Conservation (phyloP, 2,797 vertebrate species). For the Graptemys geographica region DNA sequence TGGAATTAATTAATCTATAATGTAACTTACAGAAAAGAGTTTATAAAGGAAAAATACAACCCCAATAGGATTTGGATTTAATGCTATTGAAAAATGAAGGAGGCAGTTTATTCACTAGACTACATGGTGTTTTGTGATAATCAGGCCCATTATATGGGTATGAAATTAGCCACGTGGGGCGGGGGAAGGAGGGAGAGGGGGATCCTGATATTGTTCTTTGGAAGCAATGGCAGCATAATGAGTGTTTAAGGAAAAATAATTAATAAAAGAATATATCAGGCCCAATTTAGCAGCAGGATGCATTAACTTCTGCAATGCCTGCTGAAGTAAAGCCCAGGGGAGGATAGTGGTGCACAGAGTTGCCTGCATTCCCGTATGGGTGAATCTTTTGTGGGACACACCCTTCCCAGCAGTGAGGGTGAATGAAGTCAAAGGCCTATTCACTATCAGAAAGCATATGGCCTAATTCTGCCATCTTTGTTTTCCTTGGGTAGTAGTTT, state of each 20-base stretch:
- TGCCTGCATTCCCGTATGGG: neutral
- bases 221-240: constrained; percentile 19
- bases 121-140: constrained; percentile 14
- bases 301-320: neutral
- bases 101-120: constrained; percentile 4
- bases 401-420: neutral
- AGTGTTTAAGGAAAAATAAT: constrained; percentile 21
- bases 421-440: neutral
- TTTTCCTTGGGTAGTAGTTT: neutral
- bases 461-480: neutral
- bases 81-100: constrained; percentile 5
- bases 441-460: rapidly evolving
- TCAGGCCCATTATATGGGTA: constrained; percentile 22
- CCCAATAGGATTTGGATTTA: constrained; percentile 8
- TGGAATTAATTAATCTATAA: neutral
- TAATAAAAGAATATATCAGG: neutral
- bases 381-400: neutral
- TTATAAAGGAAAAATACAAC: constrained; percentile 23
- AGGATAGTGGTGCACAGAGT: neutral
- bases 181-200: constrained; percentile 29
- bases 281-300: neutral
- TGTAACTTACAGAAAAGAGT: neutral
- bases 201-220: neutral
- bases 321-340: neutral
- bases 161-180: neutral